A percentile compares a stretch with the other conserved stretches of the same genome.
These are phyloP conservation scores for Petromus typicus DNA, from an alignment of 2,113 vertebrate species.

Conservation along the genomic window DNA sequence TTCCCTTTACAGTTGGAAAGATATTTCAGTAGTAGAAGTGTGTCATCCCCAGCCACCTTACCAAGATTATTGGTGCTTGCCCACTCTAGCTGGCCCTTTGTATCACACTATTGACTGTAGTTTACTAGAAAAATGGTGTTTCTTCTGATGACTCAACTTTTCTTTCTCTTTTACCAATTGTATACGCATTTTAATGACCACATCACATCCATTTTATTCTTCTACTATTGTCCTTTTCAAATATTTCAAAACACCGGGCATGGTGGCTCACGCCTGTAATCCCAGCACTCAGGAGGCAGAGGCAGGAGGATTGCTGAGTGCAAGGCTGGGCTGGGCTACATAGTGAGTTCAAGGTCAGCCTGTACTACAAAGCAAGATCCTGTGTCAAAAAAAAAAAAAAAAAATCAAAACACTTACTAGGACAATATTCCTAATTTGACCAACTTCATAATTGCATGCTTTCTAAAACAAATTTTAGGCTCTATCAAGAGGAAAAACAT, in stretches of 20 bases:
- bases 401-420: not conserved
- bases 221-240: not conserved
- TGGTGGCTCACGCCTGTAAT: too few relatives aligned
- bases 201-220: not conserved
- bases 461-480: not conserved
- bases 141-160: not conserved
- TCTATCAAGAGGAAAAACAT: not conserved
- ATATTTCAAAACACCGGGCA: not conserved
- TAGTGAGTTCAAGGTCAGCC: too few relatives aligned
- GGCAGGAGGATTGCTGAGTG: too few relatives aligned
- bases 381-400: too few relatives aligned
- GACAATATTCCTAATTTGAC: not conserved
- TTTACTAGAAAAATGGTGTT: not conserved
- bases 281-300: too few relatives aligned
- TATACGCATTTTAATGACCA: not conserved
- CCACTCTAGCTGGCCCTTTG: too few relatives aligned
- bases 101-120: not conserved
- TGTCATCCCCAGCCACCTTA: accelerated
- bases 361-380: too few relatives aligned
- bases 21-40: not conserved
- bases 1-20: not conserved
- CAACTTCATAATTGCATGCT: not conserved
- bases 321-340: too few relatives aligned
- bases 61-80: not conserved
- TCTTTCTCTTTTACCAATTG: not conserved